phyloP scores from a whole-genome alignment of 2,888 invertebrate species.

The Chymomyza caudatula region DNA sequence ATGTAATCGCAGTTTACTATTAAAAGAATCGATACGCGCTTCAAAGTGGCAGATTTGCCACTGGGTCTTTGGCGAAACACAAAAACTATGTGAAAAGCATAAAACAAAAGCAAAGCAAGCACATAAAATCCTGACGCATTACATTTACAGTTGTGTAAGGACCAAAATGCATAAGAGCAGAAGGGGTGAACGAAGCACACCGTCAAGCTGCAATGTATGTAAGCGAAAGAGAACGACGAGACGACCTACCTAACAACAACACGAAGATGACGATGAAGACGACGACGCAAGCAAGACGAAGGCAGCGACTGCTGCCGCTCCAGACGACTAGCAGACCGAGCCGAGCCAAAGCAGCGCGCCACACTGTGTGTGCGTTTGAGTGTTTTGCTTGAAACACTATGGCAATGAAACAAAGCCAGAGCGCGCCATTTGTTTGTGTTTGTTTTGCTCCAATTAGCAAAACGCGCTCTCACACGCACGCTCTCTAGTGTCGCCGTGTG shows the following conservation, averaged over 20 bases:
- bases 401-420: slow-evolving; percentile 60
- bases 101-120: slow-evolving; percentile 31
- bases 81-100: slow-evolving; percentile 18
- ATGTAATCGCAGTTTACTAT: too few relatives aligned
- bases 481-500: slow-evolving; percentile 48
- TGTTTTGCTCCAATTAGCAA: slow-evolving; percentile 69
- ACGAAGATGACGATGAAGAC: slow-evolving; percentile 11
- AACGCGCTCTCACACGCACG: slow-evolving; percentile 14
- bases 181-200: neutral
- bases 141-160: slow-evolving; percentile 73
- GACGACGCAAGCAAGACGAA: slow-evolving; percentile 4
- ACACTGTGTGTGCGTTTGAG: slow-evolving; percentile 16
- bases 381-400: slow-evolving; percentile 43
- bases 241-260: slow-evolving; percentile 56
- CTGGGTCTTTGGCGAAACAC: slow-evolving; percentile 1
- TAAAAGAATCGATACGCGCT: too few relatives aligned
- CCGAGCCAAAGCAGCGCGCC: slow-evolving; percentile 9
- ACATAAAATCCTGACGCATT: slow-evolving; percentile 73
- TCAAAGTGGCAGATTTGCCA: neutral
- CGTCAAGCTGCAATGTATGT: neutral
- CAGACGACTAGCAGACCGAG: neutral
- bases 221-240: slow-evolving; percentile 1
- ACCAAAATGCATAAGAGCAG: slow-evolving; percentile 36
- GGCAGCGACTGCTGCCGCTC: neutral
- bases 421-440: slow-evolving; percentile 66